Evolutionary conservation across 2,888 invertebrate genomes (phyloP).

Genomic region (Chrysolina americana): DNA sequence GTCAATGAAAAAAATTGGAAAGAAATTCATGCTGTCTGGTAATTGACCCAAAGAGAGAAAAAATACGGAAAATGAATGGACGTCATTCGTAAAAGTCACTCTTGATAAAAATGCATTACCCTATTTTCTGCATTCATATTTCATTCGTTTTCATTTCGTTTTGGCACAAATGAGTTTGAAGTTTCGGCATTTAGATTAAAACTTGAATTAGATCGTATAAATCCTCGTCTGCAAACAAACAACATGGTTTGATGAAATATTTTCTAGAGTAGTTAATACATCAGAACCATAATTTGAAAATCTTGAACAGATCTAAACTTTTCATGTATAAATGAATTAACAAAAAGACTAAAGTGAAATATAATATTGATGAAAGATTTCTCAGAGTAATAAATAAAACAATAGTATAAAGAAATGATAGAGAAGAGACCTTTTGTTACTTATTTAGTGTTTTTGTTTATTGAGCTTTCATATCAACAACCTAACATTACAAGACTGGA

Average conservation of each 20-base stretch:
- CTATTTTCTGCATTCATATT: constrained; percentile 4
- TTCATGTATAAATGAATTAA: too few species aligned
- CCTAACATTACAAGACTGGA: too few species aligned
- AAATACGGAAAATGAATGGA: neutral
- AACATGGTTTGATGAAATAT: neutral
- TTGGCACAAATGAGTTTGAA: neutral
- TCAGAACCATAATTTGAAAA: neutral
- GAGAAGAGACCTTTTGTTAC: too few species aligned
- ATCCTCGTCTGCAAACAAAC: neutral
- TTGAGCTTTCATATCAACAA: too few species aligned
- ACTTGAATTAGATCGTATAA: neutral
- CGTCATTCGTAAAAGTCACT: neutral
- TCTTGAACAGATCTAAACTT: neutral
- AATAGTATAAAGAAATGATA: too few species aligned
- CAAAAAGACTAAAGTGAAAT: too few species aligned
- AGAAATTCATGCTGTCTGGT: neutral
- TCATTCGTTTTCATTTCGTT: neutral
- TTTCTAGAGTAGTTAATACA: neutral
- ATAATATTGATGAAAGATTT: too few species aligned
- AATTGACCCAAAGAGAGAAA: neutral
- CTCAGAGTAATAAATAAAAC: too few species aligned
- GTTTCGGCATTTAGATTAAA: neutral
- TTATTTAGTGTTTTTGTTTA: too few species aligned
- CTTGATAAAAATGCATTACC: constrained; percentile 8
- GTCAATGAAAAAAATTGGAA: neutral